Conservation (phyloP, 2,113 vertebrate species). For the Amia ocellicauda region DNA sequence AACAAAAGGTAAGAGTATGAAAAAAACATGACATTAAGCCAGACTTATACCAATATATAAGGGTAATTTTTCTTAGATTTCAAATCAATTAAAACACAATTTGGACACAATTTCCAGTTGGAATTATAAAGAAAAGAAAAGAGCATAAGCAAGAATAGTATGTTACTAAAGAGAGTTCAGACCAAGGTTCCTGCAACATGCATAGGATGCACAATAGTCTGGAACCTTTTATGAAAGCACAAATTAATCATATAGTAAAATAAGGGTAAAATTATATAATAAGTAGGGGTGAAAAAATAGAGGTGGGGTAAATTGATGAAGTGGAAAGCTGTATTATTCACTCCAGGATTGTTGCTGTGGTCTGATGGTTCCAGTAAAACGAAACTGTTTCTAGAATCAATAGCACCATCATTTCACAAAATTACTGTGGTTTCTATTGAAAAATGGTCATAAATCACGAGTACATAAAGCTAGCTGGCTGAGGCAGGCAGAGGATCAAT, state of each 20-base stretch:
- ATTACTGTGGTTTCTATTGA: slow-evolving; percentile 71
- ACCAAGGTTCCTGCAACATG: too few relatives aligned
- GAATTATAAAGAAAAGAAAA: too few relatives aligned
- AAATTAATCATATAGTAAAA: not conserved
- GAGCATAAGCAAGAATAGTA: too few relatives aligned
- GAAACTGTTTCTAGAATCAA: slow-evolving; percentile 76
- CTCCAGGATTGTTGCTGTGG: slow-evolving; percentile 51
- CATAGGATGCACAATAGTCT: not conserved
- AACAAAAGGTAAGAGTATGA: too few relatives aligned
- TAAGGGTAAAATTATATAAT: slow-evolving; percentile 1
- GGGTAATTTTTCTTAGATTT: too few relatives aligned
- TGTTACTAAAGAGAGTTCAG: too few relatives aligned
- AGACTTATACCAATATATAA: too few relatives aligned
- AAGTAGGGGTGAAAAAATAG: slow-evolving; percentile 4
- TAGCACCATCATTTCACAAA: slow-evolving; percentile 80
- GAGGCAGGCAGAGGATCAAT: slow-evolving; percentile 25
- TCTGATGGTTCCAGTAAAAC: slow-evolving; percentile 70
- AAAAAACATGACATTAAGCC: too few relatives aligned
- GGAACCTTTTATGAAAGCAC: not conserved
- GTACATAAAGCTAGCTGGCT: slow-evolving; percentile 24
- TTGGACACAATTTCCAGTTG: too few relatives aligned
- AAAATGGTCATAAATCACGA: slow-evolving; percentile 70
- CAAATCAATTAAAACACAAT: too few relatives aligned
- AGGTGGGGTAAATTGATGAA: slow-evolving; percentile 51
- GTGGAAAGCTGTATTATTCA: slow-evolving; percentile 51